Evolutionary conservation across 2,797 vertebrate species (phyloP).

Genomic region (Phoxinus dragarum): DNA sequence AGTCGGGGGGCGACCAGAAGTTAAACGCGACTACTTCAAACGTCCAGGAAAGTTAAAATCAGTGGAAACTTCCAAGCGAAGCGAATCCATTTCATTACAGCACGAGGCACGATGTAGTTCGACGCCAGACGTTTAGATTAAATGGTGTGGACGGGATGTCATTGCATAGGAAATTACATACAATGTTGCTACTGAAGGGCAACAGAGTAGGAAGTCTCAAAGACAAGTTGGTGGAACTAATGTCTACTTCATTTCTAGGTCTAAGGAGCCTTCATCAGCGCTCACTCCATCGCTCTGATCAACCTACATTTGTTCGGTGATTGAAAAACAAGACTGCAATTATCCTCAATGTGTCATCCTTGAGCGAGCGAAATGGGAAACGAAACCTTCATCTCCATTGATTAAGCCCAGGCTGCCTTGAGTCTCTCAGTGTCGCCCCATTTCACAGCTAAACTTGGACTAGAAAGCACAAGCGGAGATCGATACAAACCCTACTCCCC

Average conservation of each 20-base stretch:
- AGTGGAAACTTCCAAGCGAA: constrained; percentile 71
- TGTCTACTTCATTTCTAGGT: constrained; percentile 32
- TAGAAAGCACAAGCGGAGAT: constrained; percentile 48
- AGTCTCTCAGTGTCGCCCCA: constrained; percentile 42
- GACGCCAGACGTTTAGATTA: constrained; percentile 69
- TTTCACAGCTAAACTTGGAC: constrained; percentile 45
- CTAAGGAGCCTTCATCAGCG: background rate
- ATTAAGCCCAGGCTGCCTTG: constrained; percentile 48
- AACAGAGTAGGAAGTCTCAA: constrained; percentile 45
- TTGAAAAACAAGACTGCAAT: constrained; percentile 59
- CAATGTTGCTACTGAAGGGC: constrained; percentile 46
- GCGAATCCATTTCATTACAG: constrained; percentile 72
- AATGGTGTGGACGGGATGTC: constrained; percentile 68
- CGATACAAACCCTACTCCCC: background rate
- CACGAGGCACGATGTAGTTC: constrained; percentile 65
- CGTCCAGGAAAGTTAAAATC: constrained; percentile 73
- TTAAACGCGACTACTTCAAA: constrained; percentile 70
- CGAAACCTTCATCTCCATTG: constrained; percentile 54
- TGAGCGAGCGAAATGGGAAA: constrained; percentile 47
- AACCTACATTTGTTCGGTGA: constrained; percentile 54
- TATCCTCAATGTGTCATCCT: constrained; percentile 59
- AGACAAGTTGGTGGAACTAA: constrained; percentile 57
- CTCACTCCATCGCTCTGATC: constrained; percentile 31
- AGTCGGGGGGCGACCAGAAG: constrained; percentile 61
- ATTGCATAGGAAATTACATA: constrained; percentile 60